These are phyloP conservation scores for Australoheros scitulus DNA, from an alignment of 2,113 vertebrate species.

Conservation along the genomic window DNA sequence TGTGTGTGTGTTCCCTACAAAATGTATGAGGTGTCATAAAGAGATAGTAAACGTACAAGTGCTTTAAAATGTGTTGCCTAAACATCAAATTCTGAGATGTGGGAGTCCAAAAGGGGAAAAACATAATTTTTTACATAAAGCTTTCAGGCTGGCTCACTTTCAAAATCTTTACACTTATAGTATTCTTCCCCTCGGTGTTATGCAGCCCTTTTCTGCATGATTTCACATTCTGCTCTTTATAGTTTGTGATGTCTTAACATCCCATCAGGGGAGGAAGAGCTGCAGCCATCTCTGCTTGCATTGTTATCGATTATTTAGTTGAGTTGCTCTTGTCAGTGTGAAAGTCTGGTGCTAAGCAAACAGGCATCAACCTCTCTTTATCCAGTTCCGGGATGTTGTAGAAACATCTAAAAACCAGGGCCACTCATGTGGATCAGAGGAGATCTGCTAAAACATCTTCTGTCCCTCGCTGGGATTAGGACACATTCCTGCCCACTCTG, in stretches of 20 bases:
- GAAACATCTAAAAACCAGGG: slow-evolving; percentile 51
- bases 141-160: not conserved
- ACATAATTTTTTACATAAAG: not conserved
- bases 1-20: not conserved
- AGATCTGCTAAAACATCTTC: slow-evolving; percentile 81
- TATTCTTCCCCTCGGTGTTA: not conserved
- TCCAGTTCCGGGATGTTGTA: slow-evolving; percentile 73
- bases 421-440: slow-evolving; percentile 73
- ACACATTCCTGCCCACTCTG: slow-evolving; percentile 68
- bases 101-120: not conserved
- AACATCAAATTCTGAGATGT: not conserved
- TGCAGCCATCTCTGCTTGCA: slow-evolving; percentile 64
- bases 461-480: slow-evolving; percentile 74
- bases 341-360: slow-evolving; percentile 78
- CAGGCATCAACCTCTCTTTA: slow-evolving; percentile 67
- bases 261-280: slow-evolving; percentile 66
- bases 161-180: not conserved
- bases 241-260: slow-evolving; percentile 74
- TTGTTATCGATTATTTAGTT: slow-evolving; percentile 81
- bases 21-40: not conserved
- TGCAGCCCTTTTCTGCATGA: slow-evolving; percentile 59
- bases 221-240: slow-evolving; percentile 68
- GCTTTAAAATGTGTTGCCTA: not conserved
- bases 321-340: slow-evolving; percentile 77
- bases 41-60: not conserved